Percentiles rank a stretch among this genome's conserved stretches.
Conservation (phyloP, 2,113 vertebrate genomes). For the Chunga burmeisteri region DNA sequence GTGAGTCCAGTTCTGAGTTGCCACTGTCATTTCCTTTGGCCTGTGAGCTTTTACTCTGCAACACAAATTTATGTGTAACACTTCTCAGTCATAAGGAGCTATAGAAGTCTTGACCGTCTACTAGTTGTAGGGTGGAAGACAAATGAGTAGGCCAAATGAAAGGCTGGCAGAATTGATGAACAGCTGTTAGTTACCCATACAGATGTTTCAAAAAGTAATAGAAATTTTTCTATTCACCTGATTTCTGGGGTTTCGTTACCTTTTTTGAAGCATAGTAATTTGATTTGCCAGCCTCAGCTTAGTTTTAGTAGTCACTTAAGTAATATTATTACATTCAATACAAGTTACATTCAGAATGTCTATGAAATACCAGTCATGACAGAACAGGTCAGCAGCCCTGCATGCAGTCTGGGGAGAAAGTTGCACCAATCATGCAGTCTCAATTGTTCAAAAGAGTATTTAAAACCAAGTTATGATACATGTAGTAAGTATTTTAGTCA, state of each 20-base stretch:
- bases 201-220: not conserved
- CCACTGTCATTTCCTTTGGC: not conserved
- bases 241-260: not conserved
- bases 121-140: not conserved
- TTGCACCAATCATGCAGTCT: conserved; percentile 32
- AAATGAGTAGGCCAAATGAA: not conserved
- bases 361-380: not conserved
- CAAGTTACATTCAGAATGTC: not conserved
- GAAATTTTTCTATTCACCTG: not conserved
- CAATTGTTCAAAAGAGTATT: not conserved
- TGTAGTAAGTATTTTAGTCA: conserved; percentile 18
- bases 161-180: not conserved
- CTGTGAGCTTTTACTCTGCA: conserved; percentile 73
- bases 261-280: not conserved
- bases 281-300: not conserved
- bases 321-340: not conserved
- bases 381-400: not conserved
- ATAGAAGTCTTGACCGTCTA: not conserved
- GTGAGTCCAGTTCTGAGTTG: conserved; percentile 66
- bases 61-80: not conserved
- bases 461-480: not conserved
- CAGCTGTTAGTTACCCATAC: not conserved
- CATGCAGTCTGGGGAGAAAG: not conserved
- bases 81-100: not conserved
- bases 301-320: conserved; percentile 14